Evolutionary conservation across 2,888 invertebrate genomes (phyloP).

Genomic region (Ecliptopera silaceata): DNA sequence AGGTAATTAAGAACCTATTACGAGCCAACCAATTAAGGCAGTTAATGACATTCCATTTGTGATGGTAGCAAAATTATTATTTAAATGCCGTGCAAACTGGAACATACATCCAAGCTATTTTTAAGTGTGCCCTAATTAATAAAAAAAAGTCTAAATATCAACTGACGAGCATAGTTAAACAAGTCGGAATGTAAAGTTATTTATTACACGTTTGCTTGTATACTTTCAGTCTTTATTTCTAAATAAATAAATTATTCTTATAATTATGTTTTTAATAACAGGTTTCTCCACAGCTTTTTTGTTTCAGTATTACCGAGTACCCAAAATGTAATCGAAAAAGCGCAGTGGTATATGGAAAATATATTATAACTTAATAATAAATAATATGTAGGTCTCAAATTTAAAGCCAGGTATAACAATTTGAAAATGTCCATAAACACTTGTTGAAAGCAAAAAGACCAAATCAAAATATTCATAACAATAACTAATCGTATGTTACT

Average conservation of each 20-base stretch:
- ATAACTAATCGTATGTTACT: constrained; percentile 47
- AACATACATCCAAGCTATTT: no score
- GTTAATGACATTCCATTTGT: constrained; percentile 10
- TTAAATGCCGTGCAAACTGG: background rate
- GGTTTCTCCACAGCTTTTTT: constrained; percentile 57
- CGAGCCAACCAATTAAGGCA: constrained; percentile 7
- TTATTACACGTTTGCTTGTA: background rate
- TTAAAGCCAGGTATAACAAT: constrained; percentile 45
- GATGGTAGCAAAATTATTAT: background rate
- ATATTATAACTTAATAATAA: constrained; percentile 44
- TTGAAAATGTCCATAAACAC: constrained; percentile 57
- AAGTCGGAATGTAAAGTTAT: background rate
- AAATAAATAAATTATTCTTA: background rate
- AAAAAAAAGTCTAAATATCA: no score
- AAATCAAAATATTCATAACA: constrained; percentile 62
- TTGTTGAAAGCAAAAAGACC: constrained; percentile 67
- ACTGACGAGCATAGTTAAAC: background rate
- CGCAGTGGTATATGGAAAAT: constrained; percentile 63
- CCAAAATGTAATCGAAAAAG: constrained; percentile 67
- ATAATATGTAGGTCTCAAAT: constrained; percentile 20
- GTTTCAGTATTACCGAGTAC: constrained; percentile 68
- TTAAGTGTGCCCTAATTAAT: no score
- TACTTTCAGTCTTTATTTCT: background rate
- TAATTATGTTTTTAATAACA: background rate
- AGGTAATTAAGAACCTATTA: constrained; percentile 21